Evolutionary conservation across 2,113 vertebrate genomes (phyloP), one percentile per base, ranked within the genome.

Genomic region (Zapus hudsonius): DNA sequence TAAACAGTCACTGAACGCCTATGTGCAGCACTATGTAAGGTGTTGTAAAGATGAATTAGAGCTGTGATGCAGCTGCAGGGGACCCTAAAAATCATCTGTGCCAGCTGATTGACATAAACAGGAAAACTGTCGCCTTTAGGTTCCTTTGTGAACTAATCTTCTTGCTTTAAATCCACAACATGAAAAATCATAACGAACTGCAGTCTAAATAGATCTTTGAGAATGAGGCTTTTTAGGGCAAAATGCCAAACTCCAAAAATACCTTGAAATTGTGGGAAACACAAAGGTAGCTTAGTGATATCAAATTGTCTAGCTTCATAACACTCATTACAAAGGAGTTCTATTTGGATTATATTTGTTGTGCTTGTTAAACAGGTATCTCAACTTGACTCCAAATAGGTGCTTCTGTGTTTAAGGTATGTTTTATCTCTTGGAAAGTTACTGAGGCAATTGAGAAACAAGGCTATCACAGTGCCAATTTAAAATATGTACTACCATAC

Each of bases 241-340:
- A 93, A 93, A 91, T 0, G n/a, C 44, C 74, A 66, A 73, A 63
- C 23, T 84, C 42, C 72, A 80, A 91, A 92, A 83, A 95, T 33
- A n/a, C 31, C 61, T 75, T 86, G 87, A 89, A 31, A 75, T 87
- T 92, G n/a, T n/a, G 36, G 40, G 36, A 44, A 84, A 83, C 66
- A 94, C 76, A 86, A 87, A 90, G n/a, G 38, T 66, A 91, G 70
- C 33, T 86, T 80, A 79, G 33, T 75, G 75, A 84, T 57, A 84
- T 81, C 88, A 78, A 87, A 84, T 81, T 78, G 29, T 22, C 36
- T 90, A 52, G 92, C 64, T 95, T 94, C 70, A 78, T 61, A 59
- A n/a, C 61, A 44, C 36, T 63, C 61, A 87, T 87, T 91, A 90
- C 86, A 92, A 89, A 93, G 42, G 42, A 89, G 42, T 89, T 94